Evolutionary conservation across 1,140 invertebrate genomes (phyloP), one percentile per base, ranked within the genome.

Genomic region (Pseudomyrmex sp.): DNA sequence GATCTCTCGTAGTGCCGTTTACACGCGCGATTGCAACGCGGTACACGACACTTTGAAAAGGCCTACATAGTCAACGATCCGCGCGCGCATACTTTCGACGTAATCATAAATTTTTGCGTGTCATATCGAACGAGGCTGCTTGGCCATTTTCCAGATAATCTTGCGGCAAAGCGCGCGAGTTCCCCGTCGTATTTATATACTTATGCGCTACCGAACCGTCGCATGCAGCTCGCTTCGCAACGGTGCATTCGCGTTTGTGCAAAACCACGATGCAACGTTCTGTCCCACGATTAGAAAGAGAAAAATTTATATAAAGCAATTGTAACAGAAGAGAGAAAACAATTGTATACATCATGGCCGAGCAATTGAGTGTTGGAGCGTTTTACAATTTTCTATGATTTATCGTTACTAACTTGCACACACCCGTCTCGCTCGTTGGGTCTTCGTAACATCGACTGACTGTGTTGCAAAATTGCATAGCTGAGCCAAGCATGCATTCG

Each of bases 41-140:
- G 74, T 74, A 74, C 88, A 91, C 86, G 79, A 74, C 62, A 73
- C 85, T 89, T 86, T 80, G 89, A 91, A 85, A 50, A 44, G 56
- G 44, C 46, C 54, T 7, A 62, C 48, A n/a, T 82, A n/a, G 35
- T 20, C 20, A 75, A 65, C 69, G 59, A 20, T 59, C 35, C 35
- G 35, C 35, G 5, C 52, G 73, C 65, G 82, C 26, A 18, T 90
- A 90, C 80, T 85, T 86, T n/a, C 48, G 74, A 61, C 76, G 74
- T 89, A 86, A 91, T 85, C 85, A 84, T 85, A 89, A 85, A 86
- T 91, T 91, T 88, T 86, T 84, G 75, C 86, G 72, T 73, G 84
- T 77, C 52, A 69, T 66, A 86, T 89, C 65, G 48, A 63, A 61
- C 65, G 23, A 62, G 83, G 72, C 54, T 73, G 50, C 73, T 50